Evolutionary conservation across 2,113 vertebrate genomes (phyloP).

Genomic region (Oenanthe melanoleuca): DNA sequence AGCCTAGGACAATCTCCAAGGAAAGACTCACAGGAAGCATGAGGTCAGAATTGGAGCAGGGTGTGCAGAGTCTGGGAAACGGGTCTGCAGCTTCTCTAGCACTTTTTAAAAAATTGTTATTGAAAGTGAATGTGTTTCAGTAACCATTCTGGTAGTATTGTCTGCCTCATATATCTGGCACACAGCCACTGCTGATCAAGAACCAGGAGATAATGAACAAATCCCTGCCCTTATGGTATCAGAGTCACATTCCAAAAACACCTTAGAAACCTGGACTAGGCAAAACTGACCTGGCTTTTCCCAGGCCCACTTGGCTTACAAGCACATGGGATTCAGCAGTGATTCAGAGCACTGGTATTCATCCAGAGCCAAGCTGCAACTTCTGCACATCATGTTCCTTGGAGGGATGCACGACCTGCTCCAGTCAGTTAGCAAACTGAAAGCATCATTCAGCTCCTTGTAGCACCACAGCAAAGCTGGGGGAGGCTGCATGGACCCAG

Average conservation of each 20-base stretch:
- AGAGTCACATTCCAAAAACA: not conserved
- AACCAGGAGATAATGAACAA: not conserved
- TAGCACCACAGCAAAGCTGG: not conserved
- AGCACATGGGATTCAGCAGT: not conserved
- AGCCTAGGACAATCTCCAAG: constrained; percentile 35
- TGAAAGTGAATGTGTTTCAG: not conserved
- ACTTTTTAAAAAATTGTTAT: not conserved
- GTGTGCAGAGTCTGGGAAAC: not conserved
- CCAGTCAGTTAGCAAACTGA: constrained; percentile 48
- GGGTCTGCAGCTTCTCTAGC: constrained; percentile 17
- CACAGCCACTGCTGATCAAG: not conserved
- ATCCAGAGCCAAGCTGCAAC: constrained; percentile 29
- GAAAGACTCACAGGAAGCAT: constrained; percentile 42
- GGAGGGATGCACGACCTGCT: not conserved
- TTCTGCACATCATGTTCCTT: constrained; percentile 60
- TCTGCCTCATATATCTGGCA: not conserved
- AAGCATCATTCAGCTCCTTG: constrained; percentile 13
- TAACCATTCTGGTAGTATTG: not conserved
- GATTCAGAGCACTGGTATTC: constrained; percentile 39
- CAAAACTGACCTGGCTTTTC: constrained; percentile 36
- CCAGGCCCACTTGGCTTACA: constrained; percentile 3
- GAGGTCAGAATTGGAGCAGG: constrained; percentile 38
- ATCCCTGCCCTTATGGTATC: not conserved
- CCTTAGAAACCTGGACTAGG: constrained; percentile 25
- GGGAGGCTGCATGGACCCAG: not conserved